Percentiles rank a stretch among this genome's conserved stretches.
Evolutionary conservation across 2,113 vertebrate genomes (phyloP).

Genomic region (Campylomormyrus tamandua): DNA sequence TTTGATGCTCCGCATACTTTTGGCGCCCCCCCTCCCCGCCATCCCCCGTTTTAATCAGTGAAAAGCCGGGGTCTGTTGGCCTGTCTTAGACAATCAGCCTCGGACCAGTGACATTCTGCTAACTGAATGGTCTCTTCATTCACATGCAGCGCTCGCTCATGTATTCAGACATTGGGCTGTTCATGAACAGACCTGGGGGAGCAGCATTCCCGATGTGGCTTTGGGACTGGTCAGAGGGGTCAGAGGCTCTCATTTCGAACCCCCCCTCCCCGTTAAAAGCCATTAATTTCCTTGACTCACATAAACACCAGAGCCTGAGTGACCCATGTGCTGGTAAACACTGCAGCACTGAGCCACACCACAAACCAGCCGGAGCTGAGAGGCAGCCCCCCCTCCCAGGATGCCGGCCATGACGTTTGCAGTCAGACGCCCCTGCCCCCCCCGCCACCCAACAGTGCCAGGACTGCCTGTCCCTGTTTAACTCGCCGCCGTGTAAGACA

Average conservation of each 20-base stretch:
- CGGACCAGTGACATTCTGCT: slow-evolving; percentile 57
- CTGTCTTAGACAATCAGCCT: slow-evolving; percentile 68
- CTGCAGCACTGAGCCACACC: neutral
- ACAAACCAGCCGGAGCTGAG: slow-evolving; percentile 18
- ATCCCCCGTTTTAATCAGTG: slow-evolving; percentile 57
- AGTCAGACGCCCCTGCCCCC: slow-evolving; percentile 6
- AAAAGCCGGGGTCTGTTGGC: slow-evolving; percentile 53
- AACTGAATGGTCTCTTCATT: slow-evolving; percentile 69
- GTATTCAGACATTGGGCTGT: neutral
- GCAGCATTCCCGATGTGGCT: neutral
- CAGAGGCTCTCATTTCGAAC: neutral
- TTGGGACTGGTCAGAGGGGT: neutral
- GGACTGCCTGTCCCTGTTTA: slow-evolving; percentile 6
- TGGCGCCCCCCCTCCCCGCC: slow-evolving; percentile 23
- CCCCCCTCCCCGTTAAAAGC: neutral
- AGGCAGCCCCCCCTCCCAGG: slow-evolving; percentile 24
- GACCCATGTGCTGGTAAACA: neutral
- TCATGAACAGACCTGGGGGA: neutral
- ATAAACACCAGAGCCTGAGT: neutral
- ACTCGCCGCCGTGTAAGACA: neutral
- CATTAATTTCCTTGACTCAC: neutral
- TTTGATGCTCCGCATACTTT: slow-evolving; percentile 45
- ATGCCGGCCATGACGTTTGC: neutral
- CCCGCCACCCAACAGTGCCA: neutral
- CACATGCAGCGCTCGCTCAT: slow-evolving; percentile 49